Conservation (phyloP, 2,888 invertebrate genomes). For the Litoditis marina region DNA sequence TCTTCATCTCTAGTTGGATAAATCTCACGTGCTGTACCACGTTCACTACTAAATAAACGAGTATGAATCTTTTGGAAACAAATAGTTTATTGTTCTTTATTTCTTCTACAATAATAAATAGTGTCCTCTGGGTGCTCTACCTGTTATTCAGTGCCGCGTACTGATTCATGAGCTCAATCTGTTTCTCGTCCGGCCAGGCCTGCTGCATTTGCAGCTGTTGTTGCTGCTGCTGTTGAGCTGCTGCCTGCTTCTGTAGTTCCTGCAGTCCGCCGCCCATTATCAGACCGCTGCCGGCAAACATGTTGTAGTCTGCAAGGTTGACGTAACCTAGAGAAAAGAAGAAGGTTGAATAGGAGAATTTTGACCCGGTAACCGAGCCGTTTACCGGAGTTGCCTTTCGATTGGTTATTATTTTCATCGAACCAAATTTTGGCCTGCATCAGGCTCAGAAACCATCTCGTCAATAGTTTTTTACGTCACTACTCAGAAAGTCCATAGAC, state of each 20-base stretch:
- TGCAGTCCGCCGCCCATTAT: slow-evolving; percentile 10
- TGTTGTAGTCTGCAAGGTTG: not conserved
- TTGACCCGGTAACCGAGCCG: too few species aligned
- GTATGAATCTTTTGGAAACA: too few species aligned
- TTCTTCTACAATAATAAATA: too few species aligned
- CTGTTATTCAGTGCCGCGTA: slow-evolving; percentile 25
- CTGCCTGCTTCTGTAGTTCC: slow-evolving; percentile 1
- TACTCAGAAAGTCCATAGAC: too few species aligned
- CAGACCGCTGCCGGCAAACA: slow-evolving; percentile 5
- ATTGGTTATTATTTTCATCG: too few species aligned
- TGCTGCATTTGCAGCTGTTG: not conserved
- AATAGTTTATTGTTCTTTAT: too few species aligned
- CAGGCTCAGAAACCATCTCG: too few species aligned
- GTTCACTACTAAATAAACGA: too few species aligned
- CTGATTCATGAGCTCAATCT: slow-evolving; percentile 19
- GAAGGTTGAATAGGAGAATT: not conserved
- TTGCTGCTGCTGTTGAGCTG: not conserved
- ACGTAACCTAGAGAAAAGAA: not conserved
- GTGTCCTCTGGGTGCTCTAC: not conserved
- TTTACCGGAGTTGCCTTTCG: too few species aligned
- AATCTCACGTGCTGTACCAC: not conserved
- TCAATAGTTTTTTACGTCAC: too few species aligned
- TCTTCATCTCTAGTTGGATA: not conserved
- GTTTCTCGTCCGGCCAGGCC: slow-evolving; percentile 15
- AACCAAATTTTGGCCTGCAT: too few species aligned